These are phyloP conservation scores for Drosophila carrolli DNA, from an alignment of 1,140 invertebrate species.

Conservation along the genomic window DNA sequence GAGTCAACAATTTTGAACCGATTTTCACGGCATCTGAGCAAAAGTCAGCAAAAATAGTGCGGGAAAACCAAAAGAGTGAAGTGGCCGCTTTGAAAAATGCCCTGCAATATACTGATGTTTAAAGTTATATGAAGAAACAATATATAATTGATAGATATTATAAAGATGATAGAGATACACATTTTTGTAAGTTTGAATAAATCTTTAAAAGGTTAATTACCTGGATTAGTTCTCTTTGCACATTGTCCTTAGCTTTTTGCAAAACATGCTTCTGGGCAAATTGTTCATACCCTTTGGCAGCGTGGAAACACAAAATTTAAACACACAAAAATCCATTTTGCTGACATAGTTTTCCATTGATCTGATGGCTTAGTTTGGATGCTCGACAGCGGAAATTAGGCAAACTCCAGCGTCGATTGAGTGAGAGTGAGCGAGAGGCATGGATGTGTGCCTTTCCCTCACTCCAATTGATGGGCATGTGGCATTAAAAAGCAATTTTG, in stretches of 20 bases:
- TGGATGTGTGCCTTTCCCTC: constrained; percentile 9
- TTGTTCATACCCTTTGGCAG: constrained; percentile 10
- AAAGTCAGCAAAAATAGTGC: constrained; percentile 17
- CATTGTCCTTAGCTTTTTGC: background rate
- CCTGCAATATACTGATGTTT: no score
- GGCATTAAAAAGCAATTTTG: constrained; percentile 66
- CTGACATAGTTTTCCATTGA: constrained; percentile 57
- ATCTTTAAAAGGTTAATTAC: background rate
- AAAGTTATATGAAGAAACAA: no score
- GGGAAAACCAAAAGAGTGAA: background rate
- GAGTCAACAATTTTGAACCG: constrained; percentile 39
- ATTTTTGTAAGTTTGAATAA: background rate
- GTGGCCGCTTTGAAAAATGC: no score
- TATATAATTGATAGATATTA: no score
- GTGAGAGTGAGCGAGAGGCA: background rate
- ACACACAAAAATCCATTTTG: constrained; percentile 42
- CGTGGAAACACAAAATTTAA: constrained; percentile 17
- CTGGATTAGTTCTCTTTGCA: background rate
- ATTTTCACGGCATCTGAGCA: constrained; percentile 19
- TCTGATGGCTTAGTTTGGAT: constrained; percentile 49
- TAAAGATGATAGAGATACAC: background rate
- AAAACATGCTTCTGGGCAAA: background rate
- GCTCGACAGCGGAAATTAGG: constrained; percentile 53
- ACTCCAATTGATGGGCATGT: background rate
- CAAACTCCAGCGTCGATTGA: constrained; percentile 17